Evolutionary conservation across 35 echinoderm and acorn worm genomes (phyloP).

Genomic region (Strongylocentrotus purpuratus): DNA sequence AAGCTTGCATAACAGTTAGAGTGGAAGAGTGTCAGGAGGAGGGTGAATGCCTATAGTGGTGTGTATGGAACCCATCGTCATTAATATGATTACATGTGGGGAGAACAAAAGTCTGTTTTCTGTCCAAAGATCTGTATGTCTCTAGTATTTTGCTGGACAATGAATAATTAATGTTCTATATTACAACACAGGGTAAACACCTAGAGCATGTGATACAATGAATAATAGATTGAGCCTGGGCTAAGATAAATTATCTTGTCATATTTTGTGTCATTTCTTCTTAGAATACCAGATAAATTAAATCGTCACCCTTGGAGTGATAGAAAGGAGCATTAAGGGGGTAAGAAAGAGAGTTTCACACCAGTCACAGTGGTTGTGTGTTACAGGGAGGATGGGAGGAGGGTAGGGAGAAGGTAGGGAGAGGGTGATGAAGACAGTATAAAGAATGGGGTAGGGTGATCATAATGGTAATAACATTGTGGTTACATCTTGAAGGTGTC

Average conservation of each 20-base stretch:
- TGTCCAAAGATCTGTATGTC: background rate
- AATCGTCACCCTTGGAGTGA: conserved; percentile 11
- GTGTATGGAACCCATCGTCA: too few relatives aligned
- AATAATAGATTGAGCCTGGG: conserved; percentile 13
- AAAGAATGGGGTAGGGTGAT: too few relatives aligned
- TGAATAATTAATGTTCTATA: conserved; percentile 1
- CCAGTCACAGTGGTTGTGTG: background rate
- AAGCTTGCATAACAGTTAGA: too few relatives aligned
- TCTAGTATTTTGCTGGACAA: background rate
- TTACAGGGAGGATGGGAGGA: background rate
- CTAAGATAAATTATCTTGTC: background rate
- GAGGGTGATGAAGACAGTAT: too few relatives aligned
- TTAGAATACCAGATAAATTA: conserved; percentile 40
- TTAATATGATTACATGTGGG: background rate
- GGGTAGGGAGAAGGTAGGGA: background rate
- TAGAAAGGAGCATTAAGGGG: background rate
- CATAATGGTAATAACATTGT: too few relatives aligned
- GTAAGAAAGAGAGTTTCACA: background rate
- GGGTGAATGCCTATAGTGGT: too few relatives aligned
- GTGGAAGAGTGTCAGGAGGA: too few relatives aligned
- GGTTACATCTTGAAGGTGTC: background rate
- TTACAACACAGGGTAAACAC: background rate
- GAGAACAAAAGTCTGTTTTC: background rate
- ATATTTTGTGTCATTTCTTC: conserved; percentile 36
- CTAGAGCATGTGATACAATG: background rate